Percentiles rank a stretch among this genome's conserved stretches.
phyloP scores from a whole-genome alignment of 2,888 invertebrate genomes.

The Dione vanillae region DNA sequence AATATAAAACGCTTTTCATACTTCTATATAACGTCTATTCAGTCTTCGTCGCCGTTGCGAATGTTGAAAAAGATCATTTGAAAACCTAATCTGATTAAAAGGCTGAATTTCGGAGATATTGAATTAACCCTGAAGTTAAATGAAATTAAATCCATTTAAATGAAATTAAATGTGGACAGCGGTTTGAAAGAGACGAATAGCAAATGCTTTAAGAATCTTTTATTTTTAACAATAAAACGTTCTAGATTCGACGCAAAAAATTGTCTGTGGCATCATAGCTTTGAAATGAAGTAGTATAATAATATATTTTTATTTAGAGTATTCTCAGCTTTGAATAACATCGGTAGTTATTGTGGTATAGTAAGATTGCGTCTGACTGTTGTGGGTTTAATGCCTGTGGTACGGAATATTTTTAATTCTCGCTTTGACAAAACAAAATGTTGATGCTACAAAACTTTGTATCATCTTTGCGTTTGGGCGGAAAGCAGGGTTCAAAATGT shows the following conservation, averaged over 20 bases:
- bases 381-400: background rate
- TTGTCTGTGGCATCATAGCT: background rate
- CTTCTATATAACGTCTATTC: slow-evolving; percentile 16
- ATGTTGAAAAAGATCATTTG: slow-evolving; percentile 19
- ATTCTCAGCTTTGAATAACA: background rate
- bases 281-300: background rate
- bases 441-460: background rate
- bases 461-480: no score
- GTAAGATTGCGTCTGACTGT: no score
- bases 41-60: slow-evolving; percentile 20
- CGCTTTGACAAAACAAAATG: background rate
- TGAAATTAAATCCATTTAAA: slow-evolving; percentile 23
- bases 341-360: background rate
- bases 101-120: slow-evolving; percentile 26
- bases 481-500: background rate
- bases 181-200: slow-evolving; percentile 7
- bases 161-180: slow-evolving; percentile 23
- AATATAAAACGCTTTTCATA: slow-evolving; percentile 22
- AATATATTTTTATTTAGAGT: background rate
- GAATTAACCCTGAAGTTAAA: slow-evolving; percentile 24
- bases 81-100: slow-evolving; percentile 30
- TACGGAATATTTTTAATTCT: background rate
- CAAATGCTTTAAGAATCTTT: background rate
- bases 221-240: slow-evolving; percentile 1
- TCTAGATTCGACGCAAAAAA: background rate